phyloP scores from a whole-genome alignment of 1,140 invertebrate species.

The Wasmannia auropunctata region DNA sequence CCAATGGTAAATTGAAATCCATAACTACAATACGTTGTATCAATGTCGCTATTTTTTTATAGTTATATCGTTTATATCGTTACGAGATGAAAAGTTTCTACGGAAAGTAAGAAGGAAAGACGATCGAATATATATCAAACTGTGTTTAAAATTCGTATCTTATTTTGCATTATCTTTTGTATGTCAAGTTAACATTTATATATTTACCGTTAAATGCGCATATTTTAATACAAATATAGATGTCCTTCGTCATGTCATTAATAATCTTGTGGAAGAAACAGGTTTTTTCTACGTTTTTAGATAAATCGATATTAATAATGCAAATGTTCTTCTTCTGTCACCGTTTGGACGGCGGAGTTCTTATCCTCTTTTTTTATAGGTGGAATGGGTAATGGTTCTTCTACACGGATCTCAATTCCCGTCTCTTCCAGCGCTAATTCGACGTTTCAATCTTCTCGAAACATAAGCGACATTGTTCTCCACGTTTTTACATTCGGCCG shows the following conservation, averaged over 20 bases:
- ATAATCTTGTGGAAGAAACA: neutral
- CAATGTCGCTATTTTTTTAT: neutral
- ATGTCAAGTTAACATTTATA: neutral
- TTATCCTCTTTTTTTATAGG: conserved; percentile 5
- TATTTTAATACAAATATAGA: neutral
- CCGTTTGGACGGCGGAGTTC: neutral
- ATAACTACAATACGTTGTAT: neutral
- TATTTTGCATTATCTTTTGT: neutral
- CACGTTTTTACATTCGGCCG: conserved; percentile 35
- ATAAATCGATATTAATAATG: neutral
- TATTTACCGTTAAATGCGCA: neutral
- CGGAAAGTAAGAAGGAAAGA: neutral
- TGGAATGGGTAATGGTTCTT: neutral
- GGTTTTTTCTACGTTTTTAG: neutral
- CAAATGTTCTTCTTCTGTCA: neutral
- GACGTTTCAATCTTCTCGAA: conserved; percentile 42
- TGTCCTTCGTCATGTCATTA: neutral
- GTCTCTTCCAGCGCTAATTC: conserved; percentile 18
- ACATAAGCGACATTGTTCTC: conserved; percentile 40
- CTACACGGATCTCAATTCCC: neutral
- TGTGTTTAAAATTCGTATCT: neutral
- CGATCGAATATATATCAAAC: neutral
- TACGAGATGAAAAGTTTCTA: neutral
- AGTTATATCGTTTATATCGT: neutral
- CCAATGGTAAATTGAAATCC: conserved; percentile 7